Evolutionary conservation across 2,797 vertebrate genomes (phyloP).

Genomic region (Lepidocolaptes lacrymiger): DNA sequence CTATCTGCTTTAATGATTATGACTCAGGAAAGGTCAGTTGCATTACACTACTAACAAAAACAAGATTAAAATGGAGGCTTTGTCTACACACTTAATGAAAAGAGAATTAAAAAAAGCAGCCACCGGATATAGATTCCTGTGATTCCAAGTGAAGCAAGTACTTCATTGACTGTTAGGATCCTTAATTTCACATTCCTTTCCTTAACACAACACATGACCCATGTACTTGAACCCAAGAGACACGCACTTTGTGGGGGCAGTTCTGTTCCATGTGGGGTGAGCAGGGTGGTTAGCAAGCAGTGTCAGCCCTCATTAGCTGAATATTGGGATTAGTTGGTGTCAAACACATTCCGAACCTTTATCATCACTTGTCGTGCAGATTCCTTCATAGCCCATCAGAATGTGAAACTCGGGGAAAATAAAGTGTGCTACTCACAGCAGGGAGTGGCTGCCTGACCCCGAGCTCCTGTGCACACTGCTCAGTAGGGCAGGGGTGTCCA

Average conservation of each 20-base stretch:
- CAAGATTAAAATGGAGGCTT: neutral
- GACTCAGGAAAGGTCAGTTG: neutral
- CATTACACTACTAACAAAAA: neutral
- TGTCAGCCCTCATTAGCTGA: neutral
- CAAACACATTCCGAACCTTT: neutral
- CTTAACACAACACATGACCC: neutral
- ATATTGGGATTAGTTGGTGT: neutral
- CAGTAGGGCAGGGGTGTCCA: rapidly evolving
- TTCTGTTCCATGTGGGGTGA: rapidly evolving
- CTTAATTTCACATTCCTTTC: neutral
- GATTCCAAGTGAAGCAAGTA: neutral
- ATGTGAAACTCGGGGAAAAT: neutral
- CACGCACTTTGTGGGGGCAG: rapidly evolving
- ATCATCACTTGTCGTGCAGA: neutral
- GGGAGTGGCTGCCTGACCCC: neutral
- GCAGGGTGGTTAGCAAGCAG: neutral
- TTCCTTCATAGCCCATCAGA: neutral
- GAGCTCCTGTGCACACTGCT: neutral
- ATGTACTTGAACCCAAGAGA: rapidly evolving
- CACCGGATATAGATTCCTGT: neutral
- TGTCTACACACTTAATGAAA: neutral
- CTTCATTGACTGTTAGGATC: neutral
- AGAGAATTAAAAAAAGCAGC: neutral
- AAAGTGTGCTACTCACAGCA: neutral
- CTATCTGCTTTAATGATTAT: neutral